Percentiles rank a stretch among this genome's conserved stretches.
phyloP scores from a whole-genome alignment of 2,888 invertebrate species.

The Athalia circularis region DNA sequence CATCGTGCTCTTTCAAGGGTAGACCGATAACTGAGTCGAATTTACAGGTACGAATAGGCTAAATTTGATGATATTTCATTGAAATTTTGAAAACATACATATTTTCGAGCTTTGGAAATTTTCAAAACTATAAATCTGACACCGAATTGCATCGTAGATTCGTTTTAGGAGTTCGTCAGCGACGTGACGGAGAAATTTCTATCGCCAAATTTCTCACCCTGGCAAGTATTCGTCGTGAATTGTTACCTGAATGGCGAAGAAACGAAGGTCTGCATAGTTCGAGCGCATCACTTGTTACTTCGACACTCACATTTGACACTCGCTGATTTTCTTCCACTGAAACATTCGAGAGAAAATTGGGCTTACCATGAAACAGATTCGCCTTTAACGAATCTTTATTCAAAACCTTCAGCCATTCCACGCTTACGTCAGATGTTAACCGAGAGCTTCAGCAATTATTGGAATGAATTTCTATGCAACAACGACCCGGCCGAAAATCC shows the following conservation, averaged over 20 bases:
- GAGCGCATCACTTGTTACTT: conserved; percentile 86
- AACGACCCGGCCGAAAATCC: conserved; percentile 87
- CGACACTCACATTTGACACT: conserved; percentile 84
- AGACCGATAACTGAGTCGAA: conserved; percentile 83
- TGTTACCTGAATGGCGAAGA: conserved; percentile 72
- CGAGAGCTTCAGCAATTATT: conserved; percentile 82
- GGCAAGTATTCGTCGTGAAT: conserved; percentile 86
- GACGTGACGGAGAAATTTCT: conserved; percentile 87
- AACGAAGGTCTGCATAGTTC: conserved; percentile 79
- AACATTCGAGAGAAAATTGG: conserved; percentile 70
- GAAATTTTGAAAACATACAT: conserved; percentile 16
- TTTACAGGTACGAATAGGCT: conserved; percentile 78
- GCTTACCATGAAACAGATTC: conserved; percentile 70
- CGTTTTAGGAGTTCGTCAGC: conserved; percentile 83
- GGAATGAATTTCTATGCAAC: conserved; percentile 88
- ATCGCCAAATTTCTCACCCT: conserved; percentile 83
- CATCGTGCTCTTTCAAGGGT: conserved; percentile 81
- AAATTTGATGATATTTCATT: conserved; percentile 5
- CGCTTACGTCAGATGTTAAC: conserved; percentile 81
- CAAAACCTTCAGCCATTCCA: conserved; percentile 77
- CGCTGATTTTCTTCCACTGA: conserved; percentile 84
- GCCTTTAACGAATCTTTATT: conserved; percentile 67
- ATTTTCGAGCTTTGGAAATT: not conserved
- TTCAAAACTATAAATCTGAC: conserved; percentile 24
- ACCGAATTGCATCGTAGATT: conserved; percentile 25